phyloP scores from a whole-genome alignment of 2,113 vertebrate species.

The Gnathonemus longibarbis region DNA sequence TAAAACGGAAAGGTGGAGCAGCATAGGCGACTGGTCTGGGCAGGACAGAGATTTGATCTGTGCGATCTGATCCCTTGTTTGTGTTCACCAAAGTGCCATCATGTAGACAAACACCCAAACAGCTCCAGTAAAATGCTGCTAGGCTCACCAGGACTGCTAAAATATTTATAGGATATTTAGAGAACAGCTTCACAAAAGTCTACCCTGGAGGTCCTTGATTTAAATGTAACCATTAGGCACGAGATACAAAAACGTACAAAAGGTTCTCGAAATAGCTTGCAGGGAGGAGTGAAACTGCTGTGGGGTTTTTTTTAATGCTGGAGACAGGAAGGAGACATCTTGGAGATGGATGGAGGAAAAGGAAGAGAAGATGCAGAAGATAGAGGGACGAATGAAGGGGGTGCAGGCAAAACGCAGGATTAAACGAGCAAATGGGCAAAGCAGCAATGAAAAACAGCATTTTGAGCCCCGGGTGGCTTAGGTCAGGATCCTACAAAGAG shows the following conservation, averaged over 20 bases:
- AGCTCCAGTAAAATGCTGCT: neutral
- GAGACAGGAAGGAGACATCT: neutral
- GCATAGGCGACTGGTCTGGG: neutral
- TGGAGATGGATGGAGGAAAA: neutral
- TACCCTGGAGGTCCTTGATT: neutral
- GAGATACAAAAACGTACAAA: neutral
- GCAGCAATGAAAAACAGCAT: neutral
- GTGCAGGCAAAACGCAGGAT: neutral
- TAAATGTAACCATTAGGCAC: conserved; percentile 1
- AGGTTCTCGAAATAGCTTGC: neutral
- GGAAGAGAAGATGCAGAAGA: neutral
- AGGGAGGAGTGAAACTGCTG: neutral
- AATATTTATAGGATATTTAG: neutral
- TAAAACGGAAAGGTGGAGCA: neutral
- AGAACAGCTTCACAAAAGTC: neutral
- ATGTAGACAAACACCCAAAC: neutral
- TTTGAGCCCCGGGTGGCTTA: neutral
- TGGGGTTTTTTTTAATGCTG: neutral
- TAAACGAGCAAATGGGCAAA: neutral
- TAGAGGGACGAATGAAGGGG: neutral
- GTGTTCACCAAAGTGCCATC: neutral
- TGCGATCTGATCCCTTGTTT: neutral
- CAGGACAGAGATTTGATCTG: neutral
- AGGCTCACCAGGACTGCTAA: neutral
- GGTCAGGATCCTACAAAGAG: neutral